Conservation (phyloP, 2,113 vertebrate genomes). For the Lates calcarifer region DNA sequence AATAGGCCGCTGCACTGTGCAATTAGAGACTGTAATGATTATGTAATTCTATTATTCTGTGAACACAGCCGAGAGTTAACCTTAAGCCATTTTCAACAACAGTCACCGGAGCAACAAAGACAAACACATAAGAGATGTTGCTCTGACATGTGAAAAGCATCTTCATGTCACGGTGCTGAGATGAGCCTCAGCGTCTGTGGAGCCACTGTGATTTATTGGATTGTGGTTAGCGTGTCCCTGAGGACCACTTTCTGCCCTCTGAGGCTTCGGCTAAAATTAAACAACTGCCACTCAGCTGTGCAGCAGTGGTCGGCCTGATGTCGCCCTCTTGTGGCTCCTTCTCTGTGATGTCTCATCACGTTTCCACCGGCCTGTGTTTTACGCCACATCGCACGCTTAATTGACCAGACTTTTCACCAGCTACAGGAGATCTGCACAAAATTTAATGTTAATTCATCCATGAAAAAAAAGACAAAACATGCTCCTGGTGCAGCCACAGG, state of each 20-base stretch:
- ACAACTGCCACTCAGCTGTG: not conserved
- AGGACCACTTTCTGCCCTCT: not conserved
- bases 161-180: not conserved
- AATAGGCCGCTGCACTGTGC: constrained; percentile 52
- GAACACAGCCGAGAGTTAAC: constrained; percentile 28
- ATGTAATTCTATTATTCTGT: constrained; percentile 68
- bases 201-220: constrained; percentile 26
- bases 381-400: constrained; percentile 10
- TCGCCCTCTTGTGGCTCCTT: constrained; percentile 65
- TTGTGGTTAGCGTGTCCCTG: not conserved
- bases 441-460: constrained; percentile 15
- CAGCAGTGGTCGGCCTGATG: constrained; percentile 7
- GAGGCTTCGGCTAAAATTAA: not conserved
- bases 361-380: not conserved
- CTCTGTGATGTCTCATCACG: not conserved
- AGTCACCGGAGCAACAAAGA: constrained; percentile 27
- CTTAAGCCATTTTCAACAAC: constrained; percentile 33
- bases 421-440: constrained; percentile 6
- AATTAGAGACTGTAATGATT: constrained; percentile 66
- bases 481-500: no score
- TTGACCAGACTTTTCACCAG: constrained; percentile 23
- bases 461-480: constrained; percentile 28
- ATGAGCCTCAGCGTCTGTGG: not conserved
- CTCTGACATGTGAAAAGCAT: not conserved
- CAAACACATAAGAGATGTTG: not conserved